Base-by-base conservation (phyloP, 37 sponge, comb jelly and placozoan genomes). In the Halisarca cf. caerulea region DNA sequence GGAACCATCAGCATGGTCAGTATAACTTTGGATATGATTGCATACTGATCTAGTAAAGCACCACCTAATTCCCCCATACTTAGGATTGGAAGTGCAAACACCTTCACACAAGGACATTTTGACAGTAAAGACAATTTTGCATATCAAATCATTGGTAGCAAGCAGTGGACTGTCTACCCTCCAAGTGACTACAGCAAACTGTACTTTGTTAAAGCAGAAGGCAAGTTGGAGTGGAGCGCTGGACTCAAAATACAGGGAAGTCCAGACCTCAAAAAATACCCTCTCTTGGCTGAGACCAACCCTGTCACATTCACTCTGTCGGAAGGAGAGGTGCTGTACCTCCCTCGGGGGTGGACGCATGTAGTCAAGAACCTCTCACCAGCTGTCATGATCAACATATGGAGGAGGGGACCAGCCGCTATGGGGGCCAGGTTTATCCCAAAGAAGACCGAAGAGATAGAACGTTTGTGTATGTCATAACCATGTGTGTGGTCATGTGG, bases 101-200 rank as follows among this genome's bases (percentile, higher is more conserved):
- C 96, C 9, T 92, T 92, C 86, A 95, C 96, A 71, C 96, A 95
- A 39, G 96, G 96, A 2, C 96, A 95, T 85, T 87, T 95, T 41
- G 96, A 95, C 89, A 90, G 92, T 64, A 92, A 92, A 39, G 96
- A 95, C 83, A 95, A 95, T 61, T 95, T 95, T 86, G 93, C 84
- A 9, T 95, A 95, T 75, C 96, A 95, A 70, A 79, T 95, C 57
- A 87, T 95, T 30, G 96, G 96, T 24, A 43, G 79, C 32, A 95
- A 95, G 44, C 79, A 85, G 44, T 95, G 96, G 96, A 90, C 88
- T 9, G 83, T 95, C 8, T 92, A 87, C 78, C 80, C 96, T 4
- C 96, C 96, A 33, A 79, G 54, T 32, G 96, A 95, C 86, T 90
- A 90, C 78, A 64, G 86, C 58, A 84, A 89, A 60, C 87, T 95